Percentiles rank a stretch among this genome's conserved stretches.
Conservation (phyloP, 2,888 invertebrate genomes). For the Chamaedrilus cognettii region DNA sequence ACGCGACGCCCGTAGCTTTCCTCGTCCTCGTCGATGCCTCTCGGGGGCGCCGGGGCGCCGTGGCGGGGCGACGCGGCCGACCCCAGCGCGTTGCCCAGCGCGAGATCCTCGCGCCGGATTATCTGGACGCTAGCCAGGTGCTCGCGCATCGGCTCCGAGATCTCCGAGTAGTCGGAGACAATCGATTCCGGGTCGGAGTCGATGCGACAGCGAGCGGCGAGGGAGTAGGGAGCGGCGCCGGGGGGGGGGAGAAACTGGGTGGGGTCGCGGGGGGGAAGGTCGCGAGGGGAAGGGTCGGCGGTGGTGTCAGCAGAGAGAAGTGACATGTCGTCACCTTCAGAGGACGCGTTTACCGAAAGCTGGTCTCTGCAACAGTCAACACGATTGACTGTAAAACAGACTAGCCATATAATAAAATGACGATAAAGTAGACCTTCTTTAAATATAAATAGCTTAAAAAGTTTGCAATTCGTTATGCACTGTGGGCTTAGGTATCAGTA, state of each 20-base stretch:
- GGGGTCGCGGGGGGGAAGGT: background rate
- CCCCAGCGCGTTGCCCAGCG: conserved; percentile 25
- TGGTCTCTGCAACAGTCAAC: background rate
- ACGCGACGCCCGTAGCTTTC: conserved; percentile 46
- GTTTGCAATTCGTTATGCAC: no score
- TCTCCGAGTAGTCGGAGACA: conserved; percentile 52
- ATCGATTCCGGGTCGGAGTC: conserved; percentile 37
- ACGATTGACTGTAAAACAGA: no score
- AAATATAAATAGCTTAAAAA: no score
- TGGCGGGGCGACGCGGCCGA: conserved; percentile 4
- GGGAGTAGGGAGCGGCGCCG: conserved; percentile 3
- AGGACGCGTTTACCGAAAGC: conserved; percentile 11
- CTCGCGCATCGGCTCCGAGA: conserved; percentile 45
- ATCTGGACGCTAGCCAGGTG: conserved; percentile 33
- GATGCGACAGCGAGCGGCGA: conserved; percentile 11
- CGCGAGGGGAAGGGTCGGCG: no score
- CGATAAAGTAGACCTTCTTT: no score
- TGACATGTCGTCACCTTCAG: conserved; percentile 2
- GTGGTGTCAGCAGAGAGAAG: conserved; percentile 1
- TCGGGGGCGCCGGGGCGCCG: conserved; percentile 14
- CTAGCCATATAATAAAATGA: no score
- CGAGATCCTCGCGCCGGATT: conserved; percentile 37
- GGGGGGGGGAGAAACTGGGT: background rate
- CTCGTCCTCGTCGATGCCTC: conserved; percentile 44
- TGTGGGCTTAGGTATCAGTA: no score